These are phyloP conservation scores for Carapus acus DNA, from an alignment of 2,797 vertebrate genomes.

Conservation along the genomic window DNA sequence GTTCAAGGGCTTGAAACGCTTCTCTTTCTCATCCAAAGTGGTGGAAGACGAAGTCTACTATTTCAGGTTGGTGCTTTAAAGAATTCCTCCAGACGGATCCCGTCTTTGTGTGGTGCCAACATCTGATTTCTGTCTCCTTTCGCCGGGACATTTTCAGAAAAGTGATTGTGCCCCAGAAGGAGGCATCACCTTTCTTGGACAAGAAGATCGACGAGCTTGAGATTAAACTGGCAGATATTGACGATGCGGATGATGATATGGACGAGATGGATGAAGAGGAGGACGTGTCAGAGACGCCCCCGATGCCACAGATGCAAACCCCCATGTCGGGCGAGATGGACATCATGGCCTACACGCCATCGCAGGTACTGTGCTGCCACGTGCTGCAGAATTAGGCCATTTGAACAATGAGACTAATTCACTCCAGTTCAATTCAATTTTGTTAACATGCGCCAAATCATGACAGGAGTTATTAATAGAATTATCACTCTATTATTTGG, in stretches of 20 bases:
- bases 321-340: constrained; percentile 85
- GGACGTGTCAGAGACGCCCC: constrained; percentile 79
- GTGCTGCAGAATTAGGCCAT: too few relatives aligned
- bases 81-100: neutral
- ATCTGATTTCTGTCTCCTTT: neutral
- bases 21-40: constrained; percentile 96
- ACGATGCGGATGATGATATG: constrained; percentile 86
- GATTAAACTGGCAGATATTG: constrained; percentile 93
- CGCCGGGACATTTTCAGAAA: constrained; percentile 71
- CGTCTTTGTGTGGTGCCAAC: neutral
- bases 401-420: too few relatives aligned
- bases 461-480: too few relatives aligned
- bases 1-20: constrained; percentile 95
- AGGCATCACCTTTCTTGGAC: constrained; percentile 90
- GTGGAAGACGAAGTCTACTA: constrained; percentile 97
- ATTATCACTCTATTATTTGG: too few relatives aligned
- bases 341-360: constrained; percentile 85
- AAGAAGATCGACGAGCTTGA: constrained; percentile 97
- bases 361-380: constrained; percentile 88
- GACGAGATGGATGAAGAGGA: constrained; percentile 95
- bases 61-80: constrained; percentile 83
- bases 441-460: too few relatives aligned
- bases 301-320: constrained; percentile 88
- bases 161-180: constrained; percentile 91
- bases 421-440: too few relatives aligned